Percentiles rank a stretch among this genome's conserved stretches.
Conservation (phyloP, 1,140 invertebrate genomes). For the Carposina sasakii region DNA sequence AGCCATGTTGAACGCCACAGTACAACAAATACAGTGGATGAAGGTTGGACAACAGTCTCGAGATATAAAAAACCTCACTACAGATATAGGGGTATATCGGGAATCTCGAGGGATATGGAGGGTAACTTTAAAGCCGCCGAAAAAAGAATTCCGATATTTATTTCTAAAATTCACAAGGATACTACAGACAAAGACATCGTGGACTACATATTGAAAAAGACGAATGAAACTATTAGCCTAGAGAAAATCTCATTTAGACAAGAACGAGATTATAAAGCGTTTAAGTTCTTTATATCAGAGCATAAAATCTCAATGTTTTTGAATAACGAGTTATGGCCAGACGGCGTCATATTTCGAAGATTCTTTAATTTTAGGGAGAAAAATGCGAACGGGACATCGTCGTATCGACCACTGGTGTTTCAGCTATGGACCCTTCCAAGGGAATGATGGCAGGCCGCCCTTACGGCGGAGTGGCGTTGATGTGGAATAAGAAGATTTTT, state of each 20-base stretch:
- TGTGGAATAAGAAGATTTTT: too few relatives aligned
- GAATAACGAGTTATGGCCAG: conserved; percentile 20
- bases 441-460: too few relatives aligned
- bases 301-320: conserved; percentile 15
- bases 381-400: too few relatives aligned
- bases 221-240: conserved; percentile 4
- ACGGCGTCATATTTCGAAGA: conserved; percentile 19
- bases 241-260: conserved; percentile 20
- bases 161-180: conserved; percentile 8
- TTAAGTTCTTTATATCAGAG: conserved; percentile 23
- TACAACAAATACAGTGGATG: too few relatives aligned
- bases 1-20: too few relatives aligned
- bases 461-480: too few relatives aligned
- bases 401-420: too few relatives aligned
- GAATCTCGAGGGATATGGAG: too few relatives aligned
- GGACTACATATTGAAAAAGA: conserved; percentile 11
- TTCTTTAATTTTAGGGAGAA: conserved; percentile 19
- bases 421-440: too few relatives aligned
- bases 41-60: too few relatives aligned
- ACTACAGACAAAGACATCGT: conserved; percentile 8
- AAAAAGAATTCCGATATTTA: conserved; percentile 14
- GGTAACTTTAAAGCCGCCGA: conserved; percentile 10
- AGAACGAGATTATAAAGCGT: conserved; percentile 18
- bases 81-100: too few relatives aligned
- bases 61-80: too few relatives aligned